A percentile compares a stretch with the other conserved stretches of the same genome.
phyloP scores from a whole-genome alignment of 2,797 vertebrate species.

The Mycteria americana region DNA sequence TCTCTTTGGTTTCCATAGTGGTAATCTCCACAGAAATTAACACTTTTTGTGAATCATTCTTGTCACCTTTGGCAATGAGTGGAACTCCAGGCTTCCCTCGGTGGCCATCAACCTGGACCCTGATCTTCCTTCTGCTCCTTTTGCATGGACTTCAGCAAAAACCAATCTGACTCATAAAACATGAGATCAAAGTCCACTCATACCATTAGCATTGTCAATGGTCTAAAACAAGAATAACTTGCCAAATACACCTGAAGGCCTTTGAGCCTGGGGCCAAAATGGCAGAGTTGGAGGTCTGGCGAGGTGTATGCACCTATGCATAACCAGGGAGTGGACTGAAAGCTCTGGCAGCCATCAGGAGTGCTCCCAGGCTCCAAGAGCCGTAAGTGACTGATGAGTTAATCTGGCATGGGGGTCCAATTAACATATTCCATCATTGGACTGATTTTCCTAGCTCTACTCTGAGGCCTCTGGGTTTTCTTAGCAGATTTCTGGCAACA shows the following conservation, averaged over 20 bases:
- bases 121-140: not conserved
- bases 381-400: conserved; percentile 46
- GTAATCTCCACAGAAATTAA: not conserved
- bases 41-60: not conserved
- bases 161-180: not conserved
- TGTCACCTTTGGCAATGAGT: not conserved
- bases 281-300: conserved; percentile 33
- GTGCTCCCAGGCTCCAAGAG: conserved; percentile 32
- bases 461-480: conserved; percentile 27
- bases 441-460: conserved; percentile 42
- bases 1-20: not conserved
- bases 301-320: not conserved
- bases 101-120: not conserved
- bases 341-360: conserved; percentile 44
- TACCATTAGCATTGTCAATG: not conserved
- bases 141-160: not conserved
- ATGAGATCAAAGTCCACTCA: not conserved
- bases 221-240: not conserved
- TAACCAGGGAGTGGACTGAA: not conserved
- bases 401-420: conserved; percentile 46
- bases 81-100: not conserved
- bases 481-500: conserved; percentile 19
- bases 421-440: conserved; percentile 41
- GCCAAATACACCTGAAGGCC: not conserved
- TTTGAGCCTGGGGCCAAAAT: conserved; percentile 49